Conservation (phyloP, 2,113 vertebrate genomes). For the Bos taurus region ARS-UCD2.0 NC_037335.1:43927001-43927500, state of each 20-base stretch:
- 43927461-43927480: not conserved
- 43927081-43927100: not conserved
- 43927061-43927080: not conserved
- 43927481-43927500: constrained; percentile 5
- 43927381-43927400: not conserved
- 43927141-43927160: not conserved
- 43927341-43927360: too few relatives aligned
- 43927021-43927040: not conserved
- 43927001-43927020: not conserved
- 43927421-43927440: not conserved
- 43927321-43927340: too few relatives aligned
- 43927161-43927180: not conserved
- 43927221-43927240: not conserved
- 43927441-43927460: not conserved
- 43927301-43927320: too few relatives aligned
- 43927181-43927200: not conserved
- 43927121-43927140: not conserved
- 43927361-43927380: not conserved
- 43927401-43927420: not conserved
- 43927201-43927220: not conserved
- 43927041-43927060: not conserved
- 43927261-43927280: too few relatives aligned
- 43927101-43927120: not conserved
- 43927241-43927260: too few relatives aligned
- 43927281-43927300: too few relatives aligned